These are phyloP conservation scores for Nysson spinosus DNA, from an alignment of 2,888 invertebrate species.

Conservation along the genomic window DNA sequence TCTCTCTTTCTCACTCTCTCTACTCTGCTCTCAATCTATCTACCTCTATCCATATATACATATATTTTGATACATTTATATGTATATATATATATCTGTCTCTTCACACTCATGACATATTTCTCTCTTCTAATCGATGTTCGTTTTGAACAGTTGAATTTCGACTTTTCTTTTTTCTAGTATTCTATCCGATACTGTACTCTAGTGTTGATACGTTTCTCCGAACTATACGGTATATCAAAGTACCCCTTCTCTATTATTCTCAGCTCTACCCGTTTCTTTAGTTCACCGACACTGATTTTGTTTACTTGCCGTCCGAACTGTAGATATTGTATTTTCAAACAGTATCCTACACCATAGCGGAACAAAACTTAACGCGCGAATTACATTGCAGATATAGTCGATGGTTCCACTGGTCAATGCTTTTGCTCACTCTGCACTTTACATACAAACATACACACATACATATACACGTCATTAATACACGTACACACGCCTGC, in stretches of 20 bases:
- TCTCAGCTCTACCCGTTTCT: slow-evolving; percentile 21
- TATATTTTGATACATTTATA: no score
- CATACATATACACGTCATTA: slow-evolving; percentile 3
- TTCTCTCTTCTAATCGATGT: no score
- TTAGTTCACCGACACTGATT: slow-evolving; percentile 9
- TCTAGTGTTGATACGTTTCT: no score
- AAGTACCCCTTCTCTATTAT: no score
- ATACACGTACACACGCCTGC: slow-evolving; percentile 9
- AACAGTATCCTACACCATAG: slow-evolving; percentile 35
- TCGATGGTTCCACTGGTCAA: slow-evolving; percentile 16
- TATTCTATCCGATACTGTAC: no score
- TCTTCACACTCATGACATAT: no score
- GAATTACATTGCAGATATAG: slow-evolving; percentile 26
- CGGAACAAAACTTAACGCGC: slow-evolving; percentile 28
- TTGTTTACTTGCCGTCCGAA: slow-evolving; percentile 21
- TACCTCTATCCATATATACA: no score
- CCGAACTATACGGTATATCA: no score
- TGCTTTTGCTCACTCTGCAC: slow-evolving; percentile 16
- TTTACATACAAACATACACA: slow-evolving; percentile 5
- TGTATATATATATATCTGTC: no score
- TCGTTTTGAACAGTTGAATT: no score
- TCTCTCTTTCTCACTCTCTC: slow-evolving; percentile 38
- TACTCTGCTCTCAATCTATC: no score
- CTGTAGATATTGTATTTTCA: slow-evolving; percentile 31
- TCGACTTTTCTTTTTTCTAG: no score